Conservation (phyloP, 30 jellyfish, hydroid and myxozoan species). For the Aurelia sp. region DNA sequence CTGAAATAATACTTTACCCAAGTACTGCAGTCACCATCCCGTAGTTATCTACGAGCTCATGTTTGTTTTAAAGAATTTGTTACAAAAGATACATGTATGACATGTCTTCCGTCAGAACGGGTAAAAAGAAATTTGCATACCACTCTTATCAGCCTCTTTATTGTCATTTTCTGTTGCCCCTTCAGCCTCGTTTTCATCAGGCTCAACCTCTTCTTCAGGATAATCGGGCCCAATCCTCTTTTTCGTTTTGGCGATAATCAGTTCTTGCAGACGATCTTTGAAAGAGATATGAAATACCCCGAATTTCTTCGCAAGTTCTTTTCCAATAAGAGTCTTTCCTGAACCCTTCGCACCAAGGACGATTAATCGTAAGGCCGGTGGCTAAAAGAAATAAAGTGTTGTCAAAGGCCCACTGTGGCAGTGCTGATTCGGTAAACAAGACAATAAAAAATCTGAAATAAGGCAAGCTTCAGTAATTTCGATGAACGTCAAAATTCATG, state of each 20-base stretch:
- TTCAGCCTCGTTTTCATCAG: slow-evolving; percentile 46
- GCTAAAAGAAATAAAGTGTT: slow-evolving; percentile 50
- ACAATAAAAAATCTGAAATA: too few relatives aligned
- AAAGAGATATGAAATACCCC: slow-evolving; percentile 94
- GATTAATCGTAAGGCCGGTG: slow-evolving; percentile 87
- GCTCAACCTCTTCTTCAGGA: slow-evolving; percentile 73
- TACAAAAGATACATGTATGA: too few relatives aligned
- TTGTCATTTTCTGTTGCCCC: slow-evolving; percentile 3
- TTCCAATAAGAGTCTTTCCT: slow-evolving; percentile 94
- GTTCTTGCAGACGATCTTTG: slow-evolving; percentile 93
- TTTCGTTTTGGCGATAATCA: slow-evolving; percentile 84
- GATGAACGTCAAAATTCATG: too few relatives aligned
- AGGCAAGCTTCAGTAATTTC: too few relatives aligned
- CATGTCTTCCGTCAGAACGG: too few relatives aligned
- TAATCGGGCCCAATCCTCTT: slow-evolving; percentile 95
- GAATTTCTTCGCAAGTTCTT: slow-evolving; percentile 86
- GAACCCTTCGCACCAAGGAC: slow-evolving; percentile 96
- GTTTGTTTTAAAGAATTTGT: too few relatives aligned
- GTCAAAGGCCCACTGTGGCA: too few relatives aligned
- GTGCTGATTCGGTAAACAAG: too few relatives aligned
- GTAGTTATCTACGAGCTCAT: too few relatives aligned
- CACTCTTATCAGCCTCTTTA: not conserved
- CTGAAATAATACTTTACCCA: too few relatives aligned
- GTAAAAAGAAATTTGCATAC: too few relatives aligned
- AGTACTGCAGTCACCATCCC: too few relatives aligned